phyloP scores from a whole-genome alignment of 23 tunicate species.

The Corella eumyota region DNA sequence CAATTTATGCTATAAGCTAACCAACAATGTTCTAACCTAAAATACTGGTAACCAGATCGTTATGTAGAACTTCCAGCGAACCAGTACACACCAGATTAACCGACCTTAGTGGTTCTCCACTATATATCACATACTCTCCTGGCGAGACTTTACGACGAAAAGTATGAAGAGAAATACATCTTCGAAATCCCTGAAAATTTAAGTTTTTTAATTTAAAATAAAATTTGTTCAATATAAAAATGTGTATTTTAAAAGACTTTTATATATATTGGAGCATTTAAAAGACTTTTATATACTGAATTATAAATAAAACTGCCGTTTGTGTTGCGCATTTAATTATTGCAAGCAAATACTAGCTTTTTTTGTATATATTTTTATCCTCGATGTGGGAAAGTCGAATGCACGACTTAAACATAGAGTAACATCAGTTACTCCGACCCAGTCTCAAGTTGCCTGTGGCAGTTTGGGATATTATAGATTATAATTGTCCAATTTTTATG shows the following conservation, averaged over 20 bases:
- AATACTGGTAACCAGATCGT: slow-evolving; percentile 10
- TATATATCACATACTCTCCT: slow-evolving; percentile 17
- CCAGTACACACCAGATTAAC: slow-evolving; percentile 41
- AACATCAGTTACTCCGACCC: too few species aligned
- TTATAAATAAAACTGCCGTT: too few species aligned
- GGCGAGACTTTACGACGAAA: slow-evolving; percentile 14
- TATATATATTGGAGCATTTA: background rate
- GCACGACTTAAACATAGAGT: too few species aligned
- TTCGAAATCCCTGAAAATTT: slow-evolving; percentile 25
- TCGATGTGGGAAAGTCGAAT: too few species aligned
- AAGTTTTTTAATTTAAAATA: background rate
- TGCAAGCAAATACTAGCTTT: too few species aligned
- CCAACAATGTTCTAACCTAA: slow-evolving; percentile 20
- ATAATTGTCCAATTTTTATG: too few species aligned
- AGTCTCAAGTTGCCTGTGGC: too few species aligned
- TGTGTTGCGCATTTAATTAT: too few species aligned
- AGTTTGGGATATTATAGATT: too few species aligned
- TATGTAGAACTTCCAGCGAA: slow-evolving; percentile 31
- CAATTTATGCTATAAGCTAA: background rate
- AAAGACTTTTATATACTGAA: background rate
- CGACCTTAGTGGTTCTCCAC: slow-evolving; percentile 34
- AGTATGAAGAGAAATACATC: slow-evolving; percentile 27
- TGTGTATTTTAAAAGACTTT: too few species aligned
- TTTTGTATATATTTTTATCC: too few species aligned
- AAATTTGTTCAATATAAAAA: background rate